These are phyloP conservation scores for Drosophila pseudotalamancana DNA, from an alignment of 2,888 invertebrate species.

Conservation along the genomic window DNA sequence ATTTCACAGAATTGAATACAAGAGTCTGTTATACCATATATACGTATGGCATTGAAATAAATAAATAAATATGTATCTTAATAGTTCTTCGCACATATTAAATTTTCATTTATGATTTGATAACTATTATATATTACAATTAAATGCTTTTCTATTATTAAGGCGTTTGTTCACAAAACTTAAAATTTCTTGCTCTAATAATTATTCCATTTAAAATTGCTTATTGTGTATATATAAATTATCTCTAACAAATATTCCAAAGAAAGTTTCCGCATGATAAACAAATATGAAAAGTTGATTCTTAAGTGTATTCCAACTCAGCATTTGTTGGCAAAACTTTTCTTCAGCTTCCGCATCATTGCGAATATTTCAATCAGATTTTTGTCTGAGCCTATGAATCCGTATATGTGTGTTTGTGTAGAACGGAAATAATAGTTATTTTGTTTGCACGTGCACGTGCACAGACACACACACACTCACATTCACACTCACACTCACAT, in stretches of 20 bases:
- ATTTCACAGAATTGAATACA: no score
- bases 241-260: not conserved
- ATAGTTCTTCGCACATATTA: no score
- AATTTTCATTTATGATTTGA: no score
- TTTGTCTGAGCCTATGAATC: constrained; percentile 33
- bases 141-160: no score
- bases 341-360: constrained; percentile 9
- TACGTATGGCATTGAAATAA: no score
- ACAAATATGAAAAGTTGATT: not conserved
- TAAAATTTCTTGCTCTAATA: not conserved
- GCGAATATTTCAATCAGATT: constrained; percentile 60
- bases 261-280: not conserved
- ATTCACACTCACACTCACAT: not conserved
- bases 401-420: constrained; percentile 9
- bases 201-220: not conserved
- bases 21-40: no score
- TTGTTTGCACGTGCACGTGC: constrained; percentile 56
- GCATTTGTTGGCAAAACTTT: constrained; percentile 14
- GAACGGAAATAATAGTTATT: constrained; percentile 66
- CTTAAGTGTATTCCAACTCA: constrained; percentile 38
- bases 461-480: constrained; percentile 1
- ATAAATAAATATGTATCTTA: no score
- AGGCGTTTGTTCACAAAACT: not conserved
- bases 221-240: not conserved
- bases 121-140: no score